Conservation (phyloP, 2,113 vertebrate species). For the Hippoglossus stenolepis region DNA sequence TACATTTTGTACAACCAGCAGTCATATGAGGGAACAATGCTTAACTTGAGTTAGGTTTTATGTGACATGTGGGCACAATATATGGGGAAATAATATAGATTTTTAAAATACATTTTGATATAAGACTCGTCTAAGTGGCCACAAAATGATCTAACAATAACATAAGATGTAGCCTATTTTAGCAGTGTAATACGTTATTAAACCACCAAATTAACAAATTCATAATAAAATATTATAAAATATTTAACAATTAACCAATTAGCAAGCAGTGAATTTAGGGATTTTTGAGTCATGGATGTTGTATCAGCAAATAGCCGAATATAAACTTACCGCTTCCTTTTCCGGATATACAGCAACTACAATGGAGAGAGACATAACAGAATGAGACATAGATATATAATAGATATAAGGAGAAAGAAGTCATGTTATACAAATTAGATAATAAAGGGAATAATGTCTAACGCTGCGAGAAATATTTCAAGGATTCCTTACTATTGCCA, state of each 20-base stretch:
- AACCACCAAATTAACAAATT: too few species aligned
- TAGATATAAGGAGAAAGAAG: background rate
- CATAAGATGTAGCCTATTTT: background rate
- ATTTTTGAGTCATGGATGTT: background rate
- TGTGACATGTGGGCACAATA: background rate
- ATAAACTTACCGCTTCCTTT: constrained; percentile 91
- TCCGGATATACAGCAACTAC: constrained; percentile 96
- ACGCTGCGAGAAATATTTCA: background rate
- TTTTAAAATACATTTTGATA: background rate
- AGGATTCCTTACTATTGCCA: constrained; percentile 88
- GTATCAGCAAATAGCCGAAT: background rate
- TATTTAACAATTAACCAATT: background rate
- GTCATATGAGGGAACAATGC: background rate
- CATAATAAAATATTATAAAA: too few species aligned
- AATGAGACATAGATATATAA: background rate
- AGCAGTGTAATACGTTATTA: background rate
- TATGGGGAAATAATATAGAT: background rate
- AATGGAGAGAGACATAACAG: constrained; percentile 56
- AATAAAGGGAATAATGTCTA: background rate
- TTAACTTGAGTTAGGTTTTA: background rate
- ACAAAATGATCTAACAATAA: background rate
- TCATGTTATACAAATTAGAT: background rate
- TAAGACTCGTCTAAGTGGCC: background rate
- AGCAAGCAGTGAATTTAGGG: background rate
- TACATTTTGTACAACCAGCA: background rate